Evolutionary conservation across 2,888 invertebrate species (phyloP).

Genomic region (Caradrina clavipalpis): DNA sequence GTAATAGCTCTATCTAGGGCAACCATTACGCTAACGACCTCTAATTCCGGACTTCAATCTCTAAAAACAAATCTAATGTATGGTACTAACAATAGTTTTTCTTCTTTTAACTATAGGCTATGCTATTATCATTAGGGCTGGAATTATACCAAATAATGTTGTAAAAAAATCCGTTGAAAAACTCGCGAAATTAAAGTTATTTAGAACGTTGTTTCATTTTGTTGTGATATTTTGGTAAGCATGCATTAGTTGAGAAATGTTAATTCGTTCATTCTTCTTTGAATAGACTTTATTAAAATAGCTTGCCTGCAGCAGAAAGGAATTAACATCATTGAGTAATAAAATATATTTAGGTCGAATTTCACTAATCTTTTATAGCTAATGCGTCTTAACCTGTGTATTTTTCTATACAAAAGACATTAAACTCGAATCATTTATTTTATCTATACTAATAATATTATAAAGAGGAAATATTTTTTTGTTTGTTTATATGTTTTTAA

Average conservation of each 20-base stretch:
- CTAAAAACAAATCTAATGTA: conserved; percentile 59
- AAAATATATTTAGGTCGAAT: not conserved
- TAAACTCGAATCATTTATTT: too few relatives aligned
- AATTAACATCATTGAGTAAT: not conserved
- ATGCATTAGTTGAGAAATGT: conserved; percentile 35
- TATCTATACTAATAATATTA: too few relatives aligned
- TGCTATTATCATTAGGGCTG: conserved; percentile 54
- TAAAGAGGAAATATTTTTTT: too few relatives aligned
- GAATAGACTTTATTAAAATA: conserved; percentile 21
- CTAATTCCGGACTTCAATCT: conserved; percentile 78
- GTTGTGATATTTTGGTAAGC: conserved; percentile 26
- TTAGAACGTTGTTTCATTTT: conserved; percentile 17
- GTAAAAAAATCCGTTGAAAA: conserved; percentile 28
- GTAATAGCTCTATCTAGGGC: conserved; percentile 84
- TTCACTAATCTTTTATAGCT: too few relatives aligned
- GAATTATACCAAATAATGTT: conserved; percentile 39
- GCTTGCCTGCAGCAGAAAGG: conserved; percentile 5
- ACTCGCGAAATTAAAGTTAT: conserved; percentile 34
- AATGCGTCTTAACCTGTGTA: too few relatives aligned
- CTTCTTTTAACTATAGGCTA: conserved; percentile 32
- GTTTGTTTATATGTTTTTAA: too few relatives aligned
- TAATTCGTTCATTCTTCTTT: conserved; percentile 18
- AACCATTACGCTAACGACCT: conserved; percentile 84
- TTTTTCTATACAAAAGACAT: too few relatives aligned
- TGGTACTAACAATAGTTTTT: conserved; percentile 45